Percentiles rank a stretch among this genome's conserved stretches.
Conservation (phyloP, 1,140 invertebrate species). For the Pemphigus obesinymphae region DNA sequence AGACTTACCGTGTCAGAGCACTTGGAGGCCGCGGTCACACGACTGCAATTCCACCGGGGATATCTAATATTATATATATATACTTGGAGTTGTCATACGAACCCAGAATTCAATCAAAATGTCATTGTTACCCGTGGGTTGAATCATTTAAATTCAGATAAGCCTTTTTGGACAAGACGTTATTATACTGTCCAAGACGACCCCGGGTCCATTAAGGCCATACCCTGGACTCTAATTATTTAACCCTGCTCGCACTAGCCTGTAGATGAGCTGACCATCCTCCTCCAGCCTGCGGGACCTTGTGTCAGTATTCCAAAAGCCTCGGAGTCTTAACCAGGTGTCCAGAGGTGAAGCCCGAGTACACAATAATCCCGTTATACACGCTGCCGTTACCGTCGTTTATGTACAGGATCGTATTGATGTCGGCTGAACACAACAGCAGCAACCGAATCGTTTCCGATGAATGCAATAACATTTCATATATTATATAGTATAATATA, state of each 20-base stretch:
- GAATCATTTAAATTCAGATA: constrained; percentile 35
- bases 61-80: no score
- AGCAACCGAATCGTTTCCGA: neutral
- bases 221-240: constrained; percentile 32
- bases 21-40: neutral
- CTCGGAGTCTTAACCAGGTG: constrained; percentile 28
- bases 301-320: neutral
- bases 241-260: neutral
- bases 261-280: constrained; percentile 16
- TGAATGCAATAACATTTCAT: neutral
- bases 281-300: neutral
- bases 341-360: neutral
- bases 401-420: neutral
- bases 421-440: neutral
- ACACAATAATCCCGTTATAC: constrained; percentile 18
- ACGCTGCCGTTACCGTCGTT: neutral
- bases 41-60: neutral
- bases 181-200: constrained; percentile 32
- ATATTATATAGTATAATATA: neutral
- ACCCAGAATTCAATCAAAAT: constrained; percentile 30
- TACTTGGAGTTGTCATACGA: constrained; percentile 14
- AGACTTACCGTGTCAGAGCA: constrained; percentile 9
- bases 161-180: constrained; percentile 40
- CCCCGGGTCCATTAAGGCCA: neutral
- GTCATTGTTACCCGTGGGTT: neutral